Evolutionary conservation across 2,797 vertebrate species (phyloP), one percentile per base, ranked within the genome.

Genomic region (Triplophysa bombifrons): DNA sequence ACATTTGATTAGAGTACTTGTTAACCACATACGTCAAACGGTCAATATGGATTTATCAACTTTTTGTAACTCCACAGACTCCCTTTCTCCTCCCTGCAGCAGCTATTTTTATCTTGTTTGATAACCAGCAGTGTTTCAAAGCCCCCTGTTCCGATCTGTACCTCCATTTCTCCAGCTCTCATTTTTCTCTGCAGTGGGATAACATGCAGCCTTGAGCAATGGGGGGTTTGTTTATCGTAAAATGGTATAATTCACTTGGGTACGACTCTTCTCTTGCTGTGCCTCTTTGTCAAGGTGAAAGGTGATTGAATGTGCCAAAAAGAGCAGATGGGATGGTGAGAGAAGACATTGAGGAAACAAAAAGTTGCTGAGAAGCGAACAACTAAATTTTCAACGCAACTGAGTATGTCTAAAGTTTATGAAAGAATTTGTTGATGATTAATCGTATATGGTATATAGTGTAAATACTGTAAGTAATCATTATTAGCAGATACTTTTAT

Each of bases 271-370:
- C 63, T 78, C 72, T 76, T 67, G 70, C 82, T 72, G 64, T 61
- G 71, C 69, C 67, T 55, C 78, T 76, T 63, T 65, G 75, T 85
- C 83, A 84, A 87, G 87, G 86, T 87, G 79, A 89, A 86, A 84
- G 72, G 82, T 82, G 84, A 79, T 17, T 34, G 53, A 74, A 56
- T 69, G 66, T 83, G 85, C 89, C 89, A 90, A 86, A 72, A 80
- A 80, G 77, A 89, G 84, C 92, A 93, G 91, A 91, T 92, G 91
- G 90, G 84, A 67, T 80, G 63, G 34, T 70, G 66, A 80, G 41
- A 75, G 80, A 81, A 70, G 76, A 75, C 78, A 82, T 72, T 73
- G 75, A 80, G 74, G 65, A 56, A 67, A 74, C 48, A 30, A 68
- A 77, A 82, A 76, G 69, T 80, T 80, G 55, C 30, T 64, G 27